A percentile compares a stretch with the other conserved stretches of the same genome.
Evolutionary conservation across 1,140 invertebrate species (phyloP).

Genomic region (Diabrotica undecimpunctata): DNA sequence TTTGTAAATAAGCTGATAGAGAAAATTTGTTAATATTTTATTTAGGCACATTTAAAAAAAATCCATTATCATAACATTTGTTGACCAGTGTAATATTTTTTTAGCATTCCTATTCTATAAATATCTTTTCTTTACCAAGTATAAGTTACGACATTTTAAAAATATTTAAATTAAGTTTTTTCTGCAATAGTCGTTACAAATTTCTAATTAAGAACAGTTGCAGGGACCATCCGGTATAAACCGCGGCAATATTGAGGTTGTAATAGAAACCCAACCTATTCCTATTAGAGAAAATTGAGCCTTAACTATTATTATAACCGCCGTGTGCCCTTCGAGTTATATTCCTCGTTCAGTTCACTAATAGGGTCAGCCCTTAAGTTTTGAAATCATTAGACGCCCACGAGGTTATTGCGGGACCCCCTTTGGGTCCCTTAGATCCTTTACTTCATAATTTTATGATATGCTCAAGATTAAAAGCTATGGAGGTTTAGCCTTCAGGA

Average conservation of each 20-base stretch:
- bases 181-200: no score
- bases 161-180: no score
- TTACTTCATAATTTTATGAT: neutral
- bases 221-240: neutral
- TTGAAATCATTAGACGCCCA: neutral
- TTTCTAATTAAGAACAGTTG: no score
- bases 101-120: no score
- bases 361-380: conserved; percentile 1
- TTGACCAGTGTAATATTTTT: no score
- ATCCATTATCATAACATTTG: no score
- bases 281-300: conserved; percentile 2
- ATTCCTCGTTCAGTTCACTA: neutral
- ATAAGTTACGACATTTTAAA: no score
- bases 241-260: neutral
- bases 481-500: neutral
- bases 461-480: neutral
- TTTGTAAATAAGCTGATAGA: no score
- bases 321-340: neutral
- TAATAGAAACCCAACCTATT: neutral
- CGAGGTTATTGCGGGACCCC: neutral
- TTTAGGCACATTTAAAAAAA: no score
- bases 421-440: neutral
- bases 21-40: no score
- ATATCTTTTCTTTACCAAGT: no score
- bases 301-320: conserved; percentile 1